A percentile compares a stretch with the other conserved stretches of the same genome.
These are phyloP conservation scores for Andrena camellia DNA, from an alignment of 2,888 invertebrate species.

Conservation along the genomic window DNA sequence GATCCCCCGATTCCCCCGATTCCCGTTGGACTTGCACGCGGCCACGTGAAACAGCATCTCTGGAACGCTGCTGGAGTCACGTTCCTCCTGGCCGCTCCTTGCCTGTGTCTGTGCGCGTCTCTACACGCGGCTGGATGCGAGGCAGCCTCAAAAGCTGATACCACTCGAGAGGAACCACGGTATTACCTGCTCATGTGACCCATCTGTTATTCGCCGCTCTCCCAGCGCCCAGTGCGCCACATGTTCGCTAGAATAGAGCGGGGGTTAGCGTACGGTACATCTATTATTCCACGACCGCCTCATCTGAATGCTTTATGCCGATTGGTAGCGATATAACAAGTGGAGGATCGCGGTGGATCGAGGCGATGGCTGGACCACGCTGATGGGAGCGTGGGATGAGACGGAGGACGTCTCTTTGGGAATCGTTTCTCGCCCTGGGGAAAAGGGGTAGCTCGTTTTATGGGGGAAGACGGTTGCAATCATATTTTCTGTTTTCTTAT, in stretches of 20 bases:
- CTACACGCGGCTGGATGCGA: constrained; percentile 49
- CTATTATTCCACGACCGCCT: constrained; percentile 45
- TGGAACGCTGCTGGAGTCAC: constrained; percentile 72
- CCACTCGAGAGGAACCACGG: constrained; percentile 71
- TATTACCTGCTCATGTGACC: constrained; percentile 70
- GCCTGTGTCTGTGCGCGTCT: constrained; percentile 25
- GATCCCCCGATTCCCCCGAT: constrained; percentile 41
- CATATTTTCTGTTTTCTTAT: constrained; percentile 8
- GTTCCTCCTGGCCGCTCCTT: constrained; percentile 64
- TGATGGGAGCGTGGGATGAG: constrained; percentile 2
- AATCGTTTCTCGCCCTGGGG: not conserved
- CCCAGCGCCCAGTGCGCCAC: constrained; percentile 25
- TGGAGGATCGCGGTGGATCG: constrained; percentile 27
- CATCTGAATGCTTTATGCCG: constrained; percentile 48
- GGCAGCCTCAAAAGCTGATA: constrained; percentile 69
- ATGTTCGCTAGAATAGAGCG: constrained; percentile 40
- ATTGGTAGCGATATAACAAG: constrained; percentile 59
- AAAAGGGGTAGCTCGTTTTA: not conserved
- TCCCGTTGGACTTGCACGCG: constrained; percentile 49
- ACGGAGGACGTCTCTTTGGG: not conserved
- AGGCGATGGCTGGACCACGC: not conserved
- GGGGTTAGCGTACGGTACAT: constrained; percentile 33
- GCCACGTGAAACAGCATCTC: constrained; percentile 70
- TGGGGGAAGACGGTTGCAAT: not conserved
- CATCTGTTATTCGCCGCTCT: constrained; percentile 64